Base-by-base conservation (phyloP, 1,140 invertebrate species). In the Hylaeus volcanicus region DNA sequence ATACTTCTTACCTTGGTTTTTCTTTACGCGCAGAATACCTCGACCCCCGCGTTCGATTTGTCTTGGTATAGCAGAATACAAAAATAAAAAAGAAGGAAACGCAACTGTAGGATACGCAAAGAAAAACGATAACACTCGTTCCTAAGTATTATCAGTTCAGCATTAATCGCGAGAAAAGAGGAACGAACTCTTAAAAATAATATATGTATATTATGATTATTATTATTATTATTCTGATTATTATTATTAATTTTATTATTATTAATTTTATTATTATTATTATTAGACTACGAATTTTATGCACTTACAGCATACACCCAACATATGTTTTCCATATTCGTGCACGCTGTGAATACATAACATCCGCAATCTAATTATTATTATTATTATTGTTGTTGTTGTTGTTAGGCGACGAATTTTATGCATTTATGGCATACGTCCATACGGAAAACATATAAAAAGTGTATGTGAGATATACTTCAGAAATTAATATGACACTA, bases 1-100 rank as follows among this genome's bases (percentile, higher is more conserved):
- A 74, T 78, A 56, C 66, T 43, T 73, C 64, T 77, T 78, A 56
- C 66, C 51, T 43, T 12, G 12, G 43, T 58, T 15, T 63, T 64
- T 41, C 53, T 14, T 8, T 8, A 41, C 53, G 56, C 74, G 5
- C 39, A 37, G 11, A 12, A 1, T 41, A 12, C 61, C 43, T 2
- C 43, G 43, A 26, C 26, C 8, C 60, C 43, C 45, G 8, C 26
- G 11, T 69, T 41, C 43, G 26, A 26, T 26, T 26, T 26, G 26
- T 26, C 26, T 26, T 26, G 0, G 26, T 26, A 51, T 51, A 9
- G 9, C 39, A 5, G 64, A 66, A n/a, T n/a, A 9, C 9, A 6
- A 53, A 5, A 41, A 51, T 26, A 0, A 39, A 1, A 1, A 56
- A 60, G 2, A 43, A 71, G 58, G 61, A 26, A 2, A 51, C 56